Base-by-base conservation (phyloP, 2,888 invertebrate genomes). In the Synergus umbraculus region DNA sequence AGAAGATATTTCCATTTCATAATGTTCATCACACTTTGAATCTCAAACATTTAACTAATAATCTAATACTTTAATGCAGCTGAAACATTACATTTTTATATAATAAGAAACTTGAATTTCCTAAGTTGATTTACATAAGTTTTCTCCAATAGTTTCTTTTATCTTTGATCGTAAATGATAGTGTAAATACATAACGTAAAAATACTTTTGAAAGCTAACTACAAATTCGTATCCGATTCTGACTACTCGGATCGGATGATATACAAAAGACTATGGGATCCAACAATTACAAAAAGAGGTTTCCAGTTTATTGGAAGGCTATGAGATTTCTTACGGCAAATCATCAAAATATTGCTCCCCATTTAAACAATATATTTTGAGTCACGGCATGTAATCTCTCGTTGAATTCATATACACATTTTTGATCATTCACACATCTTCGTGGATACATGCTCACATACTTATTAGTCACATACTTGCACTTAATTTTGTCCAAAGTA, bases 381-480 rank as follows among this genome's bases (percentile, higher is more conserved):
- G 22, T 73, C 37, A 29, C 37, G 49, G n/a, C 49, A 49, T 73
- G 22, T 37, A 73, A 49, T 73, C 69, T 22, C 44, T 7, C 18
- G 0, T 58, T 58, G 18, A 58, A 58, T 58, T 18, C 67, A 69
- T 46, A 13, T 37, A 49, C 46, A 73, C 37, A 54, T 29, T 44
- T 44, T 73, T 63, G 29, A 41, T 76, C 77, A 69, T 54, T 78
- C 73, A 37, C 66, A 69, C 49, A 78, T 79, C 44, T 65, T 60
- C 18, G 29, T 67, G 29, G 77, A 64, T 79, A 37, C 73, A 69
- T 63, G 43, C 63, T 69, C 63, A 67, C 80, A 29, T 63, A 41
- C 60, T n/a, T 29, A n/a, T 37, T 67, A 43, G 69, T 41, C 46
- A 44, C 77, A 63, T 64, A 44, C 76, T 43, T 29, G 18, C 63